phyloP scores from a whole-genome alignment of 2,888 invertebrate genomes.

The Lumbricus terrestris region DNA sequence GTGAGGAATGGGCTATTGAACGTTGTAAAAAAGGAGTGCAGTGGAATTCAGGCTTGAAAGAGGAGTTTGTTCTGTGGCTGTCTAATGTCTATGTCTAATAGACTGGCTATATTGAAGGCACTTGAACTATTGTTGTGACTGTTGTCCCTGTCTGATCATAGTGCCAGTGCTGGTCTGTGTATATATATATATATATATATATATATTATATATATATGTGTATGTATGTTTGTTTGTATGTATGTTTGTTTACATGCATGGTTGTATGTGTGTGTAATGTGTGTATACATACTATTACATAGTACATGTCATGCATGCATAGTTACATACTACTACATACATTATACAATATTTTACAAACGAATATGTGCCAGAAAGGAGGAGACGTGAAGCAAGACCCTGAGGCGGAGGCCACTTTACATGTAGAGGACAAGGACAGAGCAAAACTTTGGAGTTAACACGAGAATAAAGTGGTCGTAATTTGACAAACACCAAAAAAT shows the following conservation, averaged over 20 bases:
- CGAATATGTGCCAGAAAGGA: background rate
- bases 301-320: background rate
- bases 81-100: too few relatives aligned
- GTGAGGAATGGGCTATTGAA: background rate
- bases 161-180: background rate
- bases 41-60: background rate
- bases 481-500: background rate
- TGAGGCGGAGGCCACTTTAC: background rate
- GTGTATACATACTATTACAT: too few relatives aligned
- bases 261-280: background rate
- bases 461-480: background rate
- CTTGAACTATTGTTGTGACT: background rate
- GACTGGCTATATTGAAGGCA: background rate
- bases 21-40: background rate
- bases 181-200: background rate
- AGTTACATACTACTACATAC: background rate
- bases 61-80: background rate
- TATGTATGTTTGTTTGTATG: background rate
- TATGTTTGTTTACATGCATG: background rate
- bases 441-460: background rate
- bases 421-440: background rate
- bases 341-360: too few relatives aligned
- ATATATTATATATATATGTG: background rate
- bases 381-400: background rate
- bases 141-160: background rate